A percentile compares a stretch with the other conserved stretches of the same genome.
Evolutionary conservation across 2,797 vertebrate genomes (phyloP).

Genomic region (Lacerta viridis): DNA sequence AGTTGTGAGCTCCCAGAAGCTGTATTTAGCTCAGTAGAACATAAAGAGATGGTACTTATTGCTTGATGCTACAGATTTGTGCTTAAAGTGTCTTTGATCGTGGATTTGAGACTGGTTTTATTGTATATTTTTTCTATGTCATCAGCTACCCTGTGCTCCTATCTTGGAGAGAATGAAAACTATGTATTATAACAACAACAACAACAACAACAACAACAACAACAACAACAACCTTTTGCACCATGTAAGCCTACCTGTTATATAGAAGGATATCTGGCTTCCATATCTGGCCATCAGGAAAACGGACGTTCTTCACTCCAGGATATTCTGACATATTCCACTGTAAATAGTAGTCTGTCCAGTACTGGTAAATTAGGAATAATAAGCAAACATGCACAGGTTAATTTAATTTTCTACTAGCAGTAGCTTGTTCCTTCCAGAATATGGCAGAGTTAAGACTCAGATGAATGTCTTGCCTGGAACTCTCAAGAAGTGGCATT

Average conservation of each 20-base stretch:
- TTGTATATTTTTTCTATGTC: too few species aligned
- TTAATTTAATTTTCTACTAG: constrained; percentile 51
- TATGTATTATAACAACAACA: too few species aligned
- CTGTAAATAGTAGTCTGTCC: constrained; percentile 90
- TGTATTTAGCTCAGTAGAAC: too few species aligned
- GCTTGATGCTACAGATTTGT: too few species aligned
- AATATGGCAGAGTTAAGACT: constrained; percentile 24
- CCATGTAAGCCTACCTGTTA: constrained; percentile 87
- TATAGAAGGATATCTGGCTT: constrained; percentile 97
- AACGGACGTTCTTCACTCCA: constrained; percentile 89
- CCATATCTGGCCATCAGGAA: constrained; percentile 93
- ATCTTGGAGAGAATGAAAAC: too few species aligned
- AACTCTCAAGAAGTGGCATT: constrained; percentile 47
- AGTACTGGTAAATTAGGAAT: constrained; percentile 82
- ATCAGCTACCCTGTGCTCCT: too few species aligned
- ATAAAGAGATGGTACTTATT: too few species aligned
- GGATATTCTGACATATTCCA: constrained; percentile 92
- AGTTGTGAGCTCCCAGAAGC: too few species aligned
- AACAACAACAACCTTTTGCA: not conserved
- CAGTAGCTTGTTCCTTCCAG: not conserved
- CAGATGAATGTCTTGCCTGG: constrained; percentile 30
- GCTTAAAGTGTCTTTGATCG: too few species aligned
- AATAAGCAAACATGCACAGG: not conserved
- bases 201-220: not conserved
- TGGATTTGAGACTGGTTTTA: too few species aligned